Percentiles rank a stretch among this genome's conserved stretches.
phyloP scores from a whole-genome alignment of 1,140 invertebrate genomes.

The Leptinotarsa undecemlineata region DNA sequence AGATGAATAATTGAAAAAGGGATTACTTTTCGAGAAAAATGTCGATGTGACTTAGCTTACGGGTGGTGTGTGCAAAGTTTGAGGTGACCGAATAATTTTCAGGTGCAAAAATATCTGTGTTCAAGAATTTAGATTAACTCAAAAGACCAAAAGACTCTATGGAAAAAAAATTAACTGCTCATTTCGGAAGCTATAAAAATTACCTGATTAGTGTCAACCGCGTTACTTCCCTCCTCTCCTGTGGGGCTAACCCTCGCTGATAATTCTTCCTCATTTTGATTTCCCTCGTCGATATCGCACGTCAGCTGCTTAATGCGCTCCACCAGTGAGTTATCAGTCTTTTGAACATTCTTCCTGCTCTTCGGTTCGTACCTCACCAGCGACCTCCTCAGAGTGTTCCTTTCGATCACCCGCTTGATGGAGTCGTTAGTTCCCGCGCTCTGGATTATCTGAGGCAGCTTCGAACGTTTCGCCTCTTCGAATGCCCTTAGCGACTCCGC shows the following conservation, averaged over 20 bases:
- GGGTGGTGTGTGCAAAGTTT: too few species aligned
- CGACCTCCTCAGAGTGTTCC: constrained; percentile 68
- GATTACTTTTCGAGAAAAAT: too few species aligned
- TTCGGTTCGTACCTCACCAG: constrained; percentile 61
- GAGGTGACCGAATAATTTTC: too few species aligned
- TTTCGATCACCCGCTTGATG: constrained; percentile 70
- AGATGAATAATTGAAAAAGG: background rate
- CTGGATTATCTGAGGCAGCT: constrained; percentile 57
- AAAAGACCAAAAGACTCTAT: too few species aligned
- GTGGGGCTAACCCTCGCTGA: constrained; percentile 58
- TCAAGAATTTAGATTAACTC: too few species aligned
- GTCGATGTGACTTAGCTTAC: too few species aligned
- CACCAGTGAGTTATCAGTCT: constrained; percentile 70
- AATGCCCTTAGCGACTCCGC: constrained; percentile 67
- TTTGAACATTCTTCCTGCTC: constrained; percentile 59
- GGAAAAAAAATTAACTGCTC: too few species aligned
- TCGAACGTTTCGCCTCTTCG: constrained; percentile 66
- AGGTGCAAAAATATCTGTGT: too few species aligned
- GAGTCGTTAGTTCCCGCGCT: constrained; percentile 59
- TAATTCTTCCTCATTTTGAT: constrained; percentile 43
- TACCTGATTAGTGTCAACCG: constrained; percentile 49
- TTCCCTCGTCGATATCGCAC: constrained; percentile 73
- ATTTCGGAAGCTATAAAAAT: background rate
- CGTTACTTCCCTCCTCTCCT: constrained; percentile 59
- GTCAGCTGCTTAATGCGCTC: constrained; percentile 80